Percentiles rank a stretch among this genome's conserved stretches.
These are phyloP conservation scores for Tautogolabrus adspersus DNA, from an alignment of 2,113 vertebrate species.

Conservation along the genomic window DNA sequence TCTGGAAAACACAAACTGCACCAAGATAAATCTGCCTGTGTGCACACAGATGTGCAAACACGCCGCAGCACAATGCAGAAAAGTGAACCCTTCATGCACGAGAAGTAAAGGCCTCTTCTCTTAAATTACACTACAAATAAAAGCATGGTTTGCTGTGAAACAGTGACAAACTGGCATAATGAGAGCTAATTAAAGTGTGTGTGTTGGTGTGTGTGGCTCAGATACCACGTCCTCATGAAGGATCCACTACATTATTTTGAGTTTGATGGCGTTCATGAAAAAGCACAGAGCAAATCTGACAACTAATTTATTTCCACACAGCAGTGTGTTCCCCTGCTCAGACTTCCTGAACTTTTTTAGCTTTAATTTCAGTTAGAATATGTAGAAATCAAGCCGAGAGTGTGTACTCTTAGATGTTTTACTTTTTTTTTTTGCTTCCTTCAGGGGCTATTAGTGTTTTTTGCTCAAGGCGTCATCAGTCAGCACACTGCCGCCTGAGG, in stretches of 20 bases:
- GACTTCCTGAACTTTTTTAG: conserved; percentile 10
- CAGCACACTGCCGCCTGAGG: conserved; percentile 19
- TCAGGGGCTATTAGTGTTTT: conserved; percentile 19
- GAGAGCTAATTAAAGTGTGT: conserved; percentile 46
- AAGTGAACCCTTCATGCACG: background rate
- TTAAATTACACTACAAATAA: background rate
- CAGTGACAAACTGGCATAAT: conserved; percentile 33
- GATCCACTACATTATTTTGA: conserved; percentile 27
- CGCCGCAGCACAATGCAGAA: background rate
- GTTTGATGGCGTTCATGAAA: conserved; percentile 30
- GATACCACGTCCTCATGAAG: conserved; percentile 25
- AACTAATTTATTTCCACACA: conserved; percentile 9
- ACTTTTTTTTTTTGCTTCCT: background rate
- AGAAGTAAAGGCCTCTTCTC: background rate
- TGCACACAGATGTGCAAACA: conserved; percentile 4
- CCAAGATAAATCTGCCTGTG: background rate
- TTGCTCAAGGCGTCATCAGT: conserved; percentile 26
- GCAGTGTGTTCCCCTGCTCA: conserved; percentile 4
- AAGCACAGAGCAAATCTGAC: conserved; percentile 23
- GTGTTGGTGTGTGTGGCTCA: conserved; percentile 8
- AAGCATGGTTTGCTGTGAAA: background rate
- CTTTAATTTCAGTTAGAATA: conserved; percentile 25
- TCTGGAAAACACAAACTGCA: conserved; percentile 18
- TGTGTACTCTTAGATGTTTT: background rate
- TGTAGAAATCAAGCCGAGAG: background rate